Evolutionary conservation across 2,888 invertebrate species (phyloP), one percentile per base, ranked within the genome.

Genomic region (Amiota communis): DNA sequence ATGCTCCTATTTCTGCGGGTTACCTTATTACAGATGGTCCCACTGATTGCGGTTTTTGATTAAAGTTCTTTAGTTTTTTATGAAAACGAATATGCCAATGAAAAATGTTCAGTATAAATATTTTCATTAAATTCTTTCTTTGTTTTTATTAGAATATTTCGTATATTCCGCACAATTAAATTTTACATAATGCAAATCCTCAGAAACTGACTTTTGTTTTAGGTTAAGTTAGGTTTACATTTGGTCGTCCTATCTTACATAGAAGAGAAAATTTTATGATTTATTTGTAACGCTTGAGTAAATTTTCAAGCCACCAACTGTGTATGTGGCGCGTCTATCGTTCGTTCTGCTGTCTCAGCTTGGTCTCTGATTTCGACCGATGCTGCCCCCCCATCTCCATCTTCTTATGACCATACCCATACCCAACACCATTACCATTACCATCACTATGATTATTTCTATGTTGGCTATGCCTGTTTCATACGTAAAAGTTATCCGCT

Each of bases 261-360:
- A n/a, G n/a, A n/a, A n/a, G 4, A n/a, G 53, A 53, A 53, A 4
- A 80, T 75, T 77, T 80, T 76, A 75, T 82, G 85, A 85, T 85
- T 82, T 85, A 82, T 85, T 77, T 57, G 70, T 59, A 74, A 78
- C 77, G 82, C 81, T 79, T 70, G 72, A 84, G 78, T 79, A 76
- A 83, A 75, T 81, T 81, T 74, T 74, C 76, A 67, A 76, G 80
- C 76, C 75, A 77, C 72, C 80, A 75, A 74, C 68, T 51, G 73
- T 72, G 17, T 56, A 12, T 75, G 72, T 67, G 75, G 63, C 53
- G 49, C n/a, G 71, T 47, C 70, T 69, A 59, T 36, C 36, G 36
- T 36, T 6, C 36, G 36, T 6, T 36, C 36, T 36, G 36, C 4
- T 36, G 36, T 36, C 36, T 36, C 36, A 36, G 36, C 36, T 36